Base-by-base conservation (phyloP, 2,113 vertebrate species). In the Alaudala cheleensis region DNA sequence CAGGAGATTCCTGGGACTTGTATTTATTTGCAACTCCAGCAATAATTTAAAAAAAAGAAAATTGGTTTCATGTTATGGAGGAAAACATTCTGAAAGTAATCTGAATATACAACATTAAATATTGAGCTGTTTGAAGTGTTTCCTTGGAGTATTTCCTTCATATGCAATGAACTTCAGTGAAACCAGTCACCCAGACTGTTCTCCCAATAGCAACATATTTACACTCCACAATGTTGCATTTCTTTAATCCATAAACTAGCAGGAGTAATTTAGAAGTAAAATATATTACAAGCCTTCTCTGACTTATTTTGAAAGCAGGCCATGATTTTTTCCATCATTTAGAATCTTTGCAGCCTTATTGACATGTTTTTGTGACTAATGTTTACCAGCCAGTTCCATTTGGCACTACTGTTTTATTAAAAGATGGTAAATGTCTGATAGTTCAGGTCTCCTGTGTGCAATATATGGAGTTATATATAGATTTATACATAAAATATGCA, bases 391-490 rank as follows among this genome's bases (percentile, higher is more conserved):
- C 94, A 91, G 93, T 92, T 88, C 89, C 81, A 80, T 96, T 97
- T 96, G 98, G 95, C 89, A 67, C 88, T 73, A 57, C 92, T 92
- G 93, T 95, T 97, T 87, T 96, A 90, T 92, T 96, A 95, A 97
- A 96, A 96, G 96, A 93, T 97, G 95, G 90, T 97, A 95, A 97
- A 97, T 97, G 91, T 92, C 96, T 96, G 95, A 97, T 97, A 95
- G 95, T 82, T 88, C 49, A 64, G 93, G 95, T 96, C 97, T 97
- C 96, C 56, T 71, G 96, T 94, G 97, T 96, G 77, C 95, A 95
- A 86, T 96, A 74, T 83, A 31, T 73, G 73, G 93, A 91, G 92
- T 96, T 96, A 96, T 95, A 90, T 95, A 97, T 94, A 96, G 97
- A 97, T 97, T 97, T 96, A 93, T 95, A 76, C 93, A 95, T 97